Percentiles rank a stretch among this genome's conserved stretches.
These are phyloP conservation scores for Agriopis aurantiaria DNA, from an alignment of 2,888 invertebrate species.

Conservation along the genomic window DNA sequence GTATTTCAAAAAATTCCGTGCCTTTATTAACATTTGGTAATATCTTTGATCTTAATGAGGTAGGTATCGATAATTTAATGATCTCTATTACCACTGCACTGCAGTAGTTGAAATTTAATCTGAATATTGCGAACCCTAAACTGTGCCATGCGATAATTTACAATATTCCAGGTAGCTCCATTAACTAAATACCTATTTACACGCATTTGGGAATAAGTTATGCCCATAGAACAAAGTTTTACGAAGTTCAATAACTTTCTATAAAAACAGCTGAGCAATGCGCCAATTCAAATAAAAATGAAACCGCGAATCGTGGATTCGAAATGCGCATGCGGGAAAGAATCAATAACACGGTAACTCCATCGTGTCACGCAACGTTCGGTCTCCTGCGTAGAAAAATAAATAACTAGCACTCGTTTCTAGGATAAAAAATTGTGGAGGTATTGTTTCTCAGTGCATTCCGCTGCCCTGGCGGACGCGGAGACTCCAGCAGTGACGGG, in stretches of 20 bases:
- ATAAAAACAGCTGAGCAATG: constrained; percentile 33
- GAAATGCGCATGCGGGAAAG: constrained; percentile 44
- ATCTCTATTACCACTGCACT: constrained; percentile 24
- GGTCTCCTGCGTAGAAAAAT: constrained; percentile 41
- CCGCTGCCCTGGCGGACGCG: constrained; percentile 79
- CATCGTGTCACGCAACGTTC: constrained; percentile 40
- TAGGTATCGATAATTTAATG: constrained; percentile 26
- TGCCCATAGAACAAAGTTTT: constrained; percentile 23
- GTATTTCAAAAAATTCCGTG: constrained; percentile 8
- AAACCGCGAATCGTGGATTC: constrained; percentile 35
- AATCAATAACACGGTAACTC: constrained; percentile 45
- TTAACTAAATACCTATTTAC: constrained; percentile 14
- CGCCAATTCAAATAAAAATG: constrained; percentile 38
- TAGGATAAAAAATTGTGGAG: constrained; percentile 44
- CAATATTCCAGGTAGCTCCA: constrained; percentile 18
- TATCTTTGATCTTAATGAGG: constrained; percentile 26
- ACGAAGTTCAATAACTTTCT: constrained; percentile 35
- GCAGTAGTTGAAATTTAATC: constrained; percentile 20
- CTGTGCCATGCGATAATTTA: constrained; percentile 19
- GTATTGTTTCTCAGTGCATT: constrained; percentile 58
- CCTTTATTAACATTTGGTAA: constrained; percentile 22
- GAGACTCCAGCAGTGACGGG: constrained; percentile 75
- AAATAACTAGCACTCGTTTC: constrained; percentile 39
- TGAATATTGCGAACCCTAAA: constrained; percentile 13
- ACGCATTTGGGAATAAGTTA: constrained; percentile 20